Base-by-base conservation (phyloP, 1,140 invertebrate species). In the Chelonus insularis region DNA sequence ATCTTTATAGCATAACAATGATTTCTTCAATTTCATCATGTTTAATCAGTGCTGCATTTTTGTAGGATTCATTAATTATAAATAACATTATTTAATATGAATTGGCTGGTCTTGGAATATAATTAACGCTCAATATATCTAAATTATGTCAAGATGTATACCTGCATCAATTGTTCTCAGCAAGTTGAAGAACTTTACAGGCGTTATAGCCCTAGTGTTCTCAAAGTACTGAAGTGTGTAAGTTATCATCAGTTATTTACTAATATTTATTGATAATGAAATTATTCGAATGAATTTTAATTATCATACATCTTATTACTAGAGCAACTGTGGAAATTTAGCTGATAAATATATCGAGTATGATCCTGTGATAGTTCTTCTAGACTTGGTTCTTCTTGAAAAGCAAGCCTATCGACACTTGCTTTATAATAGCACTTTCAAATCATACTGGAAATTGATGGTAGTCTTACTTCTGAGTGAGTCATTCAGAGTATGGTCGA, bases 261-360 rank as follows among this genome's bases (percentile, higher is more conserved):
- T 4, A 20, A 11, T 16, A 11, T 14, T 16, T 20, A 1, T 16
- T 4, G 12, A 29, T 36, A 4, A 36, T 16, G 34, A 8, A 52
- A 52, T 11, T 34, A 2, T 34, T 5, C 20, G 34, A 3, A 43
- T 23, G n/a, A 20, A 12, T 18, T 2, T 20, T 20, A n/a, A 32
- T 34, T 32, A 20, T n/a, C 11, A n/a, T 14, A 18, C n/a, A 48
- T 11, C 34, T n/a, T 11, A 41, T 16, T 55, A 57, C 9, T 73
- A 93, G 92, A 83, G 84, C 18, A 81, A 84, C 55, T 95, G 93
- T 70, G 85, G 86, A 9, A 77, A 85, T 60, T 74, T 89, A 18
- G 90, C 91, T 11, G 94, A 95, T 70, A 94, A 94, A 73, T 96
- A 95, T 67, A 88, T 95, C 57, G 93, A 96, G 78, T 94, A 91